A percentile compares a stretch with the other conserved stretches of the same genome.
Evolutionary conservation across 2,888 invertebrate genomes (phyloP).

Genomic region (Eristalinus sepulchralis): DNA sequence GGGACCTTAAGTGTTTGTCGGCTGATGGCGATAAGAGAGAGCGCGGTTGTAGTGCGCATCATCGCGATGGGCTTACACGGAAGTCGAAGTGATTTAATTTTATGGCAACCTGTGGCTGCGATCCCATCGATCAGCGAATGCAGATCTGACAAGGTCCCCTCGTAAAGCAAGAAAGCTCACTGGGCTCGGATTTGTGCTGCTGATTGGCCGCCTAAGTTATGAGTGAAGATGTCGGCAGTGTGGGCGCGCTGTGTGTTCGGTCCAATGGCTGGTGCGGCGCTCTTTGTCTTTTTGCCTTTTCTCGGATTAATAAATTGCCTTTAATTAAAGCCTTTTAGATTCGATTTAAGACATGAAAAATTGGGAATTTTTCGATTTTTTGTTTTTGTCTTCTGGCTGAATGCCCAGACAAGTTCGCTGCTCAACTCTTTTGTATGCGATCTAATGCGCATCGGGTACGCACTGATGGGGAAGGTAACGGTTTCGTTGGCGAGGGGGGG

Average conservation of each 20-base stretch:
- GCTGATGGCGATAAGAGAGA: conserved; percentile 18
- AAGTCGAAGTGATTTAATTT: conserved; percentile 43
- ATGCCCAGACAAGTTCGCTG: conserved; percentile 13
- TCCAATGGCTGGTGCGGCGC: not conserved
- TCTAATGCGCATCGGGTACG: not conserved
- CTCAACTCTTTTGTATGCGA: conserved; percentile 31
- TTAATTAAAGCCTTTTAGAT: conserved; percentile 37
- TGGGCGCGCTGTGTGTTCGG: not conserved
- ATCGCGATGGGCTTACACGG: conserved; percentile 14
- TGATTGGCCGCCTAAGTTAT: not conserved
- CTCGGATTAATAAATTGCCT: conserved; percentile 33
- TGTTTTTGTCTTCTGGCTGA: not conserved
- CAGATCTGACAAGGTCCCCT: conserved; percentile 26
- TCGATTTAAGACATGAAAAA: conserved; percentile 22
- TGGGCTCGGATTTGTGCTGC: not conserved
- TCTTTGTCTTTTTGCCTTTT: not conserved
- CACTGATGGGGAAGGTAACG: not conserved
- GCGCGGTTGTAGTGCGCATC: not conserved
- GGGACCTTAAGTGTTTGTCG: conserved; percentile 29
- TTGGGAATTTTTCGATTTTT: conserved; percentile 12
- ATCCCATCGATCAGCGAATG: conserved; percentile 32
- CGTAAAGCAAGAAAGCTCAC: conserved; percentile 33
- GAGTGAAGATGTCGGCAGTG: not conserved
- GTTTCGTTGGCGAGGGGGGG: not conserved
- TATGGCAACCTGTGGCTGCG: not conserved